These are phyloP conservation scores for Athrips mouffetella DNA, from an alignment of 2,888 invertebrate genomes.

Conservation along the genomic window DNA sequence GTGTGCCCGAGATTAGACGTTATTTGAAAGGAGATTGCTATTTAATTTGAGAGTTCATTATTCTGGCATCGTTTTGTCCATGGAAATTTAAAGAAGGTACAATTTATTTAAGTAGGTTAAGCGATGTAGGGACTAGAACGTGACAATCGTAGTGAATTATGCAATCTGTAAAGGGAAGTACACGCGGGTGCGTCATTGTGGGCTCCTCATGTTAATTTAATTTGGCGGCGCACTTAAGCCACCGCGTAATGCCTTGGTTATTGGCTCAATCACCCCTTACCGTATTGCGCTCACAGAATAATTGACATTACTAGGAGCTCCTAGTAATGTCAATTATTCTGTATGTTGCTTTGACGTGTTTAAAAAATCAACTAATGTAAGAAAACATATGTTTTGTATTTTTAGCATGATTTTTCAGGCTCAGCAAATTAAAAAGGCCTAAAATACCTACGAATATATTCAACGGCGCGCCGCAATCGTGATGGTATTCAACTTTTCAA, in stretches of 20 bases:
- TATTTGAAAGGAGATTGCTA: background rate
- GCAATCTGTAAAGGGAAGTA: constrained; percentile 34
- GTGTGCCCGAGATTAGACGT: background rate
- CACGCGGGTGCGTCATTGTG: constrained; percentile 40
- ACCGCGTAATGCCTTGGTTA: constrained; percentile 39
- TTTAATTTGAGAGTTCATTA: constrained; percentile 9
- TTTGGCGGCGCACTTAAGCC: constrained; percentile 47
- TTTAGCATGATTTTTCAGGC: too few relatives aligned
- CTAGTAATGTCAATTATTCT: constrained; percentile 40
- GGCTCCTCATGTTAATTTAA: constrained; percentile 62
- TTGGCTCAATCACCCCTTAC: constrained; percentile 45
- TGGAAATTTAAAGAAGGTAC: background rate
- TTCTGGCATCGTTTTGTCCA: background rate
- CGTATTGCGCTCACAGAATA: constrained; percentile 32
- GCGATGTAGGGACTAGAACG: constrained; percentile 30
- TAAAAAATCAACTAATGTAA: constrained; percentile 27
- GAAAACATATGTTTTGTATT: constrained; percentile 17
- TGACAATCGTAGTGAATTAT: constrained; percentile 43
- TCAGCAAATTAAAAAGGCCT: background rate
- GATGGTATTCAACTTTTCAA: constrained; percentile 25
- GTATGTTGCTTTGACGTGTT: constrained; percentile 18
- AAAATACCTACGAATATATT: constrained; percentile 22
- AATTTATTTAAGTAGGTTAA: constrained; percentile 3
- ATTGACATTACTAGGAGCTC: too few relatives aligned
- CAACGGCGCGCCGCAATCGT: constrained; percentile 24